These are phyloP conservation scores for Romanogobio albipinnatus DNA, from an alignment of 2,113 vertebrate species.

Conservation along the genomic window DNA sequence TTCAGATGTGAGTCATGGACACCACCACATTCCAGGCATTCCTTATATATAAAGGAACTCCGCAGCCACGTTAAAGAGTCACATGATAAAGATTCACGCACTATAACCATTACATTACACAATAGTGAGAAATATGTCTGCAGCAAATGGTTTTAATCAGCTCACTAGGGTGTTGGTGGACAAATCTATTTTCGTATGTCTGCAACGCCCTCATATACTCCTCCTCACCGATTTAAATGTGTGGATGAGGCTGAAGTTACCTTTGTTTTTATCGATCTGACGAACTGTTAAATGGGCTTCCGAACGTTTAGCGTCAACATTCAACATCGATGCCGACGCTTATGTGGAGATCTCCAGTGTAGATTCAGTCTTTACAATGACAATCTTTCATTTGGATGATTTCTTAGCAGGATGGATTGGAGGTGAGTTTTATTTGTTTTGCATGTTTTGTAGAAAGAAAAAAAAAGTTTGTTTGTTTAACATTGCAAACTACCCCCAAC, in stretches of 20 bases:
- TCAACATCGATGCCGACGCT: neutral
- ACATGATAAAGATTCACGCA: neutral
- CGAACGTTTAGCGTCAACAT: neutral
- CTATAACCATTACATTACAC: too few species aligned
- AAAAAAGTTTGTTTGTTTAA: neutral
- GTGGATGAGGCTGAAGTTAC: conserved; percentile 12
- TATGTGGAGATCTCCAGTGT: neutral
- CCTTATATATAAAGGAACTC: neutral
- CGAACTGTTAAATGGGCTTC: neutral
- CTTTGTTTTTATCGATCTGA: conserved; percentile 18
- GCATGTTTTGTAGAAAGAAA: too few species aligned
- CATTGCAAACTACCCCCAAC: neutral
- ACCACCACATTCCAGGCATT: neutral
- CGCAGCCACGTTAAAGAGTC: neutral
- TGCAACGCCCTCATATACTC: conserved; percentile 6
- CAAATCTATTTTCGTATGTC: conserved; percentile 20
- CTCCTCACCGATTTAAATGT: conserved; percentile 3
- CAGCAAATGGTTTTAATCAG: neutral
- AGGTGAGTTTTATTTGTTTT: conserved; percentile 63
- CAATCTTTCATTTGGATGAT: conserved; percentile 70
- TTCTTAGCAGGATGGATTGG: conserved; percentile 80
- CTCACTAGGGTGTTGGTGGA: neutral
- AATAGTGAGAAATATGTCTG: neutral
- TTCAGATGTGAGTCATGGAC: neutral
- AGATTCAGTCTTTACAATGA: conserved; percentile 48